These are phyloP conservation scores for Chromobotia macracanthus DNA, from an alignment of 2,797 vertebrate genomes.

Conservation along the genomic window DNA sequence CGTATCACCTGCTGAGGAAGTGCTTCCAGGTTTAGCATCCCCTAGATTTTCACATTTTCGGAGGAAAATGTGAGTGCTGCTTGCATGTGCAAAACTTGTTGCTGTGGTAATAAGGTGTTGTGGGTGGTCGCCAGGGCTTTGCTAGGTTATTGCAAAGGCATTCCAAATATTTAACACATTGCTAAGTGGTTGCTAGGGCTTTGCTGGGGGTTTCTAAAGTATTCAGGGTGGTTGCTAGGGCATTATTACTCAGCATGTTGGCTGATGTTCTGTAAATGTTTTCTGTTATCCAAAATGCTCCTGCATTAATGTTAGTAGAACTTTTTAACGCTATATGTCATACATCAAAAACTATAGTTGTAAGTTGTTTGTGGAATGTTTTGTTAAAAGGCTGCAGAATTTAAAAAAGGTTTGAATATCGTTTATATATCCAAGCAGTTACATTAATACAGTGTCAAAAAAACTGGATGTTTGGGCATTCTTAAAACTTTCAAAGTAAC, in stretches of 20 bases:
- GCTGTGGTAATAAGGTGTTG: neutral
- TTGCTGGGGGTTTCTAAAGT: neutral
- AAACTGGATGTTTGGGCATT: too few species aligned
- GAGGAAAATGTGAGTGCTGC: neutral
- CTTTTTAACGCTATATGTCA: too few species aligned
- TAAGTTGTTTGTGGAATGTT: too few species aligned
- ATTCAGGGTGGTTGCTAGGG: neutral
- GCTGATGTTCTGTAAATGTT: neutral
- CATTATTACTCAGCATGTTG: neutral
- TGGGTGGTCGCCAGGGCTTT: neutral
- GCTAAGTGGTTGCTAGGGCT: neutral
- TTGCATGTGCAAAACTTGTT: neutral
- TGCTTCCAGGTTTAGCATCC: constrained; percentile 15
- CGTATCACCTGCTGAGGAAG: constrained; percentile 10
- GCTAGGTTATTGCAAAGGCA: neutral
- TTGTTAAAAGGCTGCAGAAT: too few species aligned
- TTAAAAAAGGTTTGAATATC: too few species aligned
- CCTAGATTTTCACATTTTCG: constrained; percentile 12
- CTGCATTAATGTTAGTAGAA: too few species aligned
- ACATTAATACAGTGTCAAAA: too few species aligned
- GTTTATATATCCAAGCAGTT: too few species aligned
- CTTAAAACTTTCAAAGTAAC: too few species aligned
- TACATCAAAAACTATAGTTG: too few species aligned
- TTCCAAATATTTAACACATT: neutral
- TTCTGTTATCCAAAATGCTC: too few species aligned